These are phyloP conservation scores for Clusia tigrina DNA, from an alignment of 2,888 invertebrate genomes.

Conservation along the genomic window DNA sequence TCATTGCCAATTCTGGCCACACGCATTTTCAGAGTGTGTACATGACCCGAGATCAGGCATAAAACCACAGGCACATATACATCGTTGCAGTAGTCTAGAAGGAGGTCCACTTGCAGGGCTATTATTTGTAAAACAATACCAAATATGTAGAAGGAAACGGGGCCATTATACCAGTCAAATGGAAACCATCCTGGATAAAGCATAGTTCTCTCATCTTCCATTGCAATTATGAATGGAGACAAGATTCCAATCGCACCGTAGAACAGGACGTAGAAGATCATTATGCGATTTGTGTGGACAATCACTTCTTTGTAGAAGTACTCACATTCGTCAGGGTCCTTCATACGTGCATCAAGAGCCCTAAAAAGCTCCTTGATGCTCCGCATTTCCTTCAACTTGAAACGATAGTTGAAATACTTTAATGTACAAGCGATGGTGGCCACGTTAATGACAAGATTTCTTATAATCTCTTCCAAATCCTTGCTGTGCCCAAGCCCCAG, in stretches of 20 bases:
- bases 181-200: conserved; percentile 40
- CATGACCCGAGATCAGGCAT: conserved; percentile 34
- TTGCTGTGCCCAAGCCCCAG: conserved; percentile 29
- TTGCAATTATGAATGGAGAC: too few relatives aligned
- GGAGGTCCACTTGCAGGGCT: conserved; percentile 30
- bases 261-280: conserved; percentile 7
- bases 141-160: conserved; percentile 19
- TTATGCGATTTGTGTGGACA: not conserved
- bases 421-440: conserved; percentile 31
- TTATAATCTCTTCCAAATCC: conserved; percentile 29
- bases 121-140: conserved; percentile 36
- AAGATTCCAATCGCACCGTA: conserved; percentile 24
- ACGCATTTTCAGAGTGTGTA: conserved; percentile 31
- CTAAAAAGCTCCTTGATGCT: conserved; percentile 27
- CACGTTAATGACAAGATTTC: conserved; percentile 33
- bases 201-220: conserved; percentile 30
- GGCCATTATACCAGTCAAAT: conserved; percentile 24
- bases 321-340: not conserved
- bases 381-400: conserved; percentile 28
- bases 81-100: conserved; percentile 33
- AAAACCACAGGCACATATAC: conserved; percentile 32
- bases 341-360: conserved; percentile 22
- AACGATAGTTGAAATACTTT: conserved; percentile 31
- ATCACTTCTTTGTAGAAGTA: not conserved
- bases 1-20: conserved; percentile 32